These are phyloP conservation scores for Kradibia gibbosae DNA, from an alignment of 1,140 invertebrate genomes.

Conservation along the genomic window DNA sequence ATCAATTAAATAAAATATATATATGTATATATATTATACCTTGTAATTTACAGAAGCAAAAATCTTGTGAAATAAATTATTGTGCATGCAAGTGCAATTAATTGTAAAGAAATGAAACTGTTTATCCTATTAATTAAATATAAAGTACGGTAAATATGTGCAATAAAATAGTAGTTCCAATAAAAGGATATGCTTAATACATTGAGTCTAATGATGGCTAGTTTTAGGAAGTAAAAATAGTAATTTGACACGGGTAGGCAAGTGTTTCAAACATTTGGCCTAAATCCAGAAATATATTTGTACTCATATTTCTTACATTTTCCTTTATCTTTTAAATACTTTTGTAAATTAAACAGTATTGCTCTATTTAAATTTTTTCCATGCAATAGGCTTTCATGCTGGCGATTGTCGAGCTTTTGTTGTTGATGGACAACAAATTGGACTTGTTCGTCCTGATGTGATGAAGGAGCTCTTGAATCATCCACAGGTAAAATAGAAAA, in stretches of 20 bases:
- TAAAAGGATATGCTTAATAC: slow-evolving; percentile 5
- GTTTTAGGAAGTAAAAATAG: slow-evolving; percentile 48
- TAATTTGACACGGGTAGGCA: slow-evolving; percentile 26
- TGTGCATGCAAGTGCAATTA: too few relatives aligned
- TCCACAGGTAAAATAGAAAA: slow-evolving; percentile 79
- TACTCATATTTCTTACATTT: slow-evolving; percentile 23
- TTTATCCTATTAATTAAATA: too few relatives aligned
- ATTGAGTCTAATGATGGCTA: slow-evolving; percentile 22
- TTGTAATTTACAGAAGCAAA: too few relatives aligned
- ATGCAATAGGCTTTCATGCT: slow-evolving; percentile 77
- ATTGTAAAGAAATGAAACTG: too few relatives aligned
- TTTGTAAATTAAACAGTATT: not conserved
- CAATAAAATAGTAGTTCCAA: not conserved
- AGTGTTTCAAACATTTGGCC: slow-evolving; percentile 12
- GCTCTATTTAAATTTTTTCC: slow-evolving; percentile 14
- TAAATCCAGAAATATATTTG: slow-evolving; percentile 28
- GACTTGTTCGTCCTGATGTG: slow-evolving; percentile 87
- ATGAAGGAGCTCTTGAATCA: slow-evolving; percentile 84
- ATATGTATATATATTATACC: too few relatives aligned
- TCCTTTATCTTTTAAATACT: slow-evolving; percentile 25
- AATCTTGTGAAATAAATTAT: too few relatives aligned
- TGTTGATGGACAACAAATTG: slow-evolving; percentile 89
- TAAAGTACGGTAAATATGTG: too few relatives aligned
- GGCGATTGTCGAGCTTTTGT: slow-evolving; percentile 88
- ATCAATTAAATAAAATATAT: too few relatives aligned